Conservation (phyloP, 2,888 invertebrate genomes). For the Thalpophila matura region DNA sequence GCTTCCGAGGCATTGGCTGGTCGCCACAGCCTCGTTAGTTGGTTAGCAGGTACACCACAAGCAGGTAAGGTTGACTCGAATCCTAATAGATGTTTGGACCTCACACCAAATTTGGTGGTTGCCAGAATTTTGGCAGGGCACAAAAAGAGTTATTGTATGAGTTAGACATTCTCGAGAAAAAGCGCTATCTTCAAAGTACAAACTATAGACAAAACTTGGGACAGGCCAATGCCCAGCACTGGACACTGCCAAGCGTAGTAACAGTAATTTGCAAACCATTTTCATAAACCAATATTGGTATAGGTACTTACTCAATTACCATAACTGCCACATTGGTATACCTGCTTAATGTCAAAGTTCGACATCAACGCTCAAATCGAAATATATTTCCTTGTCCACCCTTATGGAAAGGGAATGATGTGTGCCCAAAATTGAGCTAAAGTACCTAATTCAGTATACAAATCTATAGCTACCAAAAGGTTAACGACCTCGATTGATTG, state of each 20-base stretch:
- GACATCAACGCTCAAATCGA: background rate
- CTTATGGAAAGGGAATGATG: background rate
- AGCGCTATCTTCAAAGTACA: too few relatives aligned
- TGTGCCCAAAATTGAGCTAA: slow-evolving; percentile 16
- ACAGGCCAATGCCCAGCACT: background rate
- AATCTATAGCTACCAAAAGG: slow-evolving; percentile 34
- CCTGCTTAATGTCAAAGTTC: slow-evolving; percentile 12
- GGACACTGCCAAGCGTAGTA: background rate
- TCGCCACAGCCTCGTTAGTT: too few relatives aligned
- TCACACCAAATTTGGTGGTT: too few relatives aligned
- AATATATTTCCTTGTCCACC: background rate
- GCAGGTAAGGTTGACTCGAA: too few relatives aligned
- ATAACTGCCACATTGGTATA: background rate
- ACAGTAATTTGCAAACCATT: background rate
- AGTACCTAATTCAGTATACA: slow-evolving; percentile 3
- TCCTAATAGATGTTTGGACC: too few relatives aligned
- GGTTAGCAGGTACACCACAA: too few relatives aligned
- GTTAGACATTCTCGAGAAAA: too few relatives aligned
- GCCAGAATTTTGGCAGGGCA: too few relatives aligned
- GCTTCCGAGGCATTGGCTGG: too few relatives aligned
- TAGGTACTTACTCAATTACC: slow-evolving; percentile 16
- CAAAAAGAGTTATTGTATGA: too few relatives aligned
- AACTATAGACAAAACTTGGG: too few relatives aligned
- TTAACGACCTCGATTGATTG: slow-evolving; percentile 52
- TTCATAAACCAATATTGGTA: slow-evolving; percentile 9